A percentile compares a stretch with the other conserved stretches of the same genome.
Evolutionary conservation across 2,888 invertebrate genomes (phyloP).

Genomic region (Lacanobia oleracea): DNA sequence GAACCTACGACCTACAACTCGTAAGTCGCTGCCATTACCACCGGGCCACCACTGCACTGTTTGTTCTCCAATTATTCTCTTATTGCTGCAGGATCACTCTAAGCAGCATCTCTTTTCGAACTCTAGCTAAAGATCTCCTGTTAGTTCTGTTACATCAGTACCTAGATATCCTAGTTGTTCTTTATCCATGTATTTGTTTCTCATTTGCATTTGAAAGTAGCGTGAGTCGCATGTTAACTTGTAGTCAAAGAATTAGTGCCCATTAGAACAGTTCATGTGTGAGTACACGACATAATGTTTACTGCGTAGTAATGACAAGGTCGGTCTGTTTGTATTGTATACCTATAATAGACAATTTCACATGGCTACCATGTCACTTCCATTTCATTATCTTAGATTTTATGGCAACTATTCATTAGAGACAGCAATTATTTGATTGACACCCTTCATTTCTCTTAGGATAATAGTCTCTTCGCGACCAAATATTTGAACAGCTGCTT

Average conservation of each 20-base stretch:
- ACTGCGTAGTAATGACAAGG: slow-evolving; percentile 70
- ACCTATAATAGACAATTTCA: slow-evolving; percentile 48
- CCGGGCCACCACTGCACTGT: too few species aligned
- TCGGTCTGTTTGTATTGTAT: slow-evolving; percentile 51
- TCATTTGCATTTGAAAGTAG: slow-evolving; percentile 40
- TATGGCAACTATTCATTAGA: slow-evolving; percentile 1
- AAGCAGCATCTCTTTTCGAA: neutral
- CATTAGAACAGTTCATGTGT: slow-evolving; percentile 60
- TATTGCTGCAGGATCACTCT: too few species aligned
- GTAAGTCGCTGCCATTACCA: too few species aligned
- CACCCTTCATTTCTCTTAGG: neutral
- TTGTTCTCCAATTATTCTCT: too few species aligned
- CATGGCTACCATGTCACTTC: slow-evolving; percentile 13
- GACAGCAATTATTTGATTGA: slow-evolving; percentile 7
- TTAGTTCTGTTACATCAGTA: neutral
- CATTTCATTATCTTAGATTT: slow-evolving; percentile 10
- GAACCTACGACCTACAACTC: too few species aligned
- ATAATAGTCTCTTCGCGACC: neutral
- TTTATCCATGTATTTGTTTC: slow-evolving; percentile 25
- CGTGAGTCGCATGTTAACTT: slow-evolving; percentile 51
- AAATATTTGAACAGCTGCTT: neutral
- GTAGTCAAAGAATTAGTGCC: slow-evolving; percentile 67
- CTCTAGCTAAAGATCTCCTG: neutral
- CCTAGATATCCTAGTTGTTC: slow-evolving; percentile 4
- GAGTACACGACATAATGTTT: slow-evolving; percentile 38